Conservation (phyloP, 2,113 vertebrate species). For the Sterna hirundo region DNA sequence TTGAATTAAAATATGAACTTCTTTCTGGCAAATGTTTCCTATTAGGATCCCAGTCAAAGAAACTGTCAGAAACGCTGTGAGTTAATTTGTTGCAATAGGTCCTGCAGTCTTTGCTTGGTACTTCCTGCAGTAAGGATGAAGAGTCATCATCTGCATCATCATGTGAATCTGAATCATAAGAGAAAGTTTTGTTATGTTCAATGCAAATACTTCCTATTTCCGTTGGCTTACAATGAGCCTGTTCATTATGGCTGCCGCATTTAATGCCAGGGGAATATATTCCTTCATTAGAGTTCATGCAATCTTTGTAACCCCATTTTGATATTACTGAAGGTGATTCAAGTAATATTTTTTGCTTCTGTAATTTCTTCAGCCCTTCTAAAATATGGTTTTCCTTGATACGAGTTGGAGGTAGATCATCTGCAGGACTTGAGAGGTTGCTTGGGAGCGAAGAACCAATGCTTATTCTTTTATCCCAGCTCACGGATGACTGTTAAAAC, state of each 20-base stretch:
- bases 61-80: constrained; percentile 87
- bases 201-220: constrained; percentile 32
- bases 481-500: constrained; percentile 78
- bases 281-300: constrained; percentile 96
- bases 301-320: constrained; percentile 90
- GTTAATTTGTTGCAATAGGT: constrained; percentile 76
- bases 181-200: constrained; percentile 68
- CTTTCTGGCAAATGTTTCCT: constrained; percentile 60
- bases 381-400: constrained; percentile 91
- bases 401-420: constrained; percentile 84
- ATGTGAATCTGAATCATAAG: constrained; percentile 82
- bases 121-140: constrained; percentile 68
- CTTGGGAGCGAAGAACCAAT: constrained; percentile 85
- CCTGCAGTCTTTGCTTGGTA: constrained; percentile 77
- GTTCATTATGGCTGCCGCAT: constrained; percentile 73
- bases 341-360: constrained; percentile 80
- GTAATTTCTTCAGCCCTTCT: constrained; percentile 87
- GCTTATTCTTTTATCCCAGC: constrained; percentile 88
- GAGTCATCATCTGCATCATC: constrained; percentile 82
- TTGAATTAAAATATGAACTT: constrained; percentile 70
- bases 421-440: constrained; percentile 80
- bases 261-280: constrained; percentile 93
- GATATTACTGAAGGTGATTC: constrained; percentile 81
- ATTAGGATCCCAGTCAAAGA: constrained; percentile 82
- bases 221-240: constrained; percentile 45